A percentile compares a stretch with the other conserved stretches of the same genome.
Conservation (phyloP, 1,140 invertebrate genomes). For the Trichonephila inaurata region DNA sequence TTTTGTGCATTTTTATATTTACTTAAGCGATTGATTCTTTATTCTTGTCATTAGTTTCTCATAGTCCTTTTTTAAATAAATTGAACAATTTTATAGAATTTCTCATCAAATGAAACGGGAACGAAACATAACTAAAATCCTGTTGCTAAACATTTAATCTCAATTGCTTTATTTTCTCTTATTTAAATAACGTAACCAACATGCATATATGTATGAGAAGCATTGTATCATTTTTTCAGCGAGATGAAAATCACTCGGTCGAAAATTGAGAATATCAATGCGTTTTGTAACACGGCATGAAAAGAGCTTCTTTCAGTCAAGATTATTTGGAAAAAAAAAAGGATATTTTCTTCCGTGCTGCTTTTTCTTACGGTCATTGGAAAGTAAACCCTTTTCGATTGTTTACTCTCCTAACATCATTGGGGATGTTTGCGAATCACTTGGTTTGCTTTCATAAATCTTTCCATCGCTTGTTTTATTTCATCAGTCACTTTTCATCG, state of each 20-base stretch:
- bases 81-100: too few species aligned
- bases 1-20: too few species aligned
- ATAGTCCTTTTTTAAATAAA: too few species aligned
- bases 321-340: neutral
- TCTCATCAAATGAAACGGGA: too few species aligned
- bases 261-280: neutral
- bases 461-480: conserved; percentile 14
- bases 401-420: conserved; percentile 37
- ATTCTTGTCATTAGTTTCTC: too few species aligned
- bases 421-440: conserved; percentile 34
- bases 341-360: conserved; percentile 1
- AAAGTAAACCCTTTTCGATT: neutral
- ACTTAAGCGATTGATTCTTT: too few species aligned
- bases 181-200: too few species aligned
- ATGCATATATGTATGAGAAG: too few species aligned
- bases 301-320: neutral
- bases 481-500: conserved; percentile 34
- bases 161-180: too few species aligned
- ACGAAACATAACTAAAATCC: too few species aligned
- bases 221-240: neutral
- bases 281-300: neutral
- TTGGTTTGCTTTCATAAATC: conserved; percentile 49
- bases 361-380: neutral
- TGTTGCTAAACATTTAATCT: too few species aligned
- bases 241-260: neutral